A percentile compares a stretch with the other conserved stretches of the same genome.
Evolutionary conservation across 2,113 vertebrate genomes (phyloP).

Genomic region (Apteryx owenii): DNA sequence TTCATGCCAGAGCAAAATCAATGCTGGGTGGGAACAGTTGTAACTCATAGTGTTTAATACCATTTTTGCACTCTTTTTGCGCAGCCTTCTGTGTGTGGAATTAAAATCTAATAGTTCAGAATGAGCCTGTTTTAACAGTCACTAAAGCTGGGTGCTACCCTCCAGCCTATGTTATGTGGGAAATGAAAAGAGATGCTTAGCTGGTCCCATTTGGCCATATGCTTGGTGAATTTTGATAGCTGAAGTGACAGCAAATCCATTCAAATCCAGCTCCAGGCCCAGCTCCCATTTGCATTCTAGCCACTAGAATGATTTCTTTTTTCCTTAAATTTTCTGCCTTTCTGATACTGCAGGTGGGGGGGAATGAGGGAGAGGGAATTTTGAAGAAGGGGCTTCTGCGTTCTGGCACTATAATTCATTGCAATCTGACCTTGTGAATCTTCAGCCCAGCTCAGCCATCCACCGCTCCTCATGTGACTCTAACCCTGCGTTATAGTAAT

Average conservation of each 20-base stretch:
- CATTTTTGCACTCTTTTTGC: neutral
- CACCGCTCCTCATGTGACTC: neutral
- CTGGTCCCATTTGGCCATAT: neutral
- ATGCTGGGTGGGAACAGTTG: neutral
- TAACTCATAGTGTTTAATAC: rapidly evolving
- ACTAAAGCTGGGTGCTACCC: neutral
- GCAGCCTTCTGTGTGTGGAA: neutral
- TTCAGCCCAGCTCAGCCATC: neutral
- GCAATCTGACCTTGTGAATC: neutral
- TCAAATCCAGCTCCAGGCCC: neutral
- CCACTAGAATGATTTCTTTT: neutral
- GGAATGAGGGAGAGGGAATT: neutral
- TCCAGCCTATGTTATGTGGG: neutral
- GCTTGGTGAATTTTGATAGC: neutral
- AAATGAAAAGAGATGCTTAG: neutral
- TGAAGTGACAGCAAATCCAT: neutral
- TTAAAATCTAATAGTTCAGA: neutral
- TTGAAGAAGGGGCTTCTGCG: neutral
- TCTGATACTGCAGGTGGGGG: neutral
- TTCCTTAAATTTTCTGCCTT: neutral
- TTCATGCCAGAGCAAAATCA: neutral
- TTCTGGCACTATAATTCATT: neutral
- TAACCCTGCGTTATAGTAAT: neutral
- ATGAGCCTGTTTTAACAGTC: neutral
- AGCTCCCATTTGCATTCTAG: neutral